phyloP scores from a whole-genome alignment of 2,888 invertebrate species.

The Acanthosoma haemorrhoidale region DNA sequence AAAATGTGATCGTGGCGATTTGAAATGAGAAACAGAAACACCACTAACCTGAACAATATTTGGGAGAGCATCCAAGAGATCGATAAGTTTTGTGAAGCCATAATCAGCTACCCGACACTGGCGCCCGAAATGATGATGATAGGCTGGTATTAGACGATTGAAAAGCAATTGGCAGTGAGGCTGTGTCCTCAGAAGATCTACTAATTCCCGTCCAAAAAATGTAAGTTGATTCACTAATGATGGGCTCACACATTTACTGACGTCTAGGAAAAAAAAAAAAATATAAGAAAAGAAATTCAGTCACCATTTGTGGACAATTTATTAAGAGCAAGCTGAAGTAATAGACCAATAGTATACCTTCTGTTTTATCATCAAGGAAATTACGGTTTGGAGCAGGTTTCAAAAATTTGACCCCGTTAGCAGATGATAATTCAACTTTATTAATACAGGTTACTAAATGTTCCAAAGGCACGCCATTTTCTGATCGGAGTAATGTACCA shows the following conservation, averaged over 20 bases:
- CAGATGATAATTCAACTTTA: conserved; percentile 57
- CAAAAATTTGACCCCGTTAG: conserved; percentile 53
- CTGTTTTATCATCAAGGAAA: conserved; percentile 35
- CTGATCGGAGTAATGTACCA: conserved; percentile 56
- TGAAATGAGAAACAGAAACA: background rate
- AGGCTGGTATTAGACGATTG: conserved; percentile 85
- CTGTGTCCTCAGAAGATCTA: conserved; percentile 75
- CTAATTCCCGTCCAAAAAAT: conserved; percentile 79
- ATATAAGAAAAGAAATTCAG: background rate
- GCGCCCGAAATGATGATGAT: conserved; percentile 92
- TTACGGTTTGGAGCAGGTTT: conserved; percentile 44
- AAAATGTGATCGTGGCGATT: background rate
- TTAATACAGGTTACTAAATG: conserved; percentile 80
- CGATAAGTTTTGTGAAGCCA: conserved; percentile 88
- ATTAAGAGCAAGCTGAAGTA: too few species aligned
- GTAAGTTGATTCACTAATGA: conserved; percentile 65
- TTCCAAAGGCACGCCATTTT: conserved; percentile 78
- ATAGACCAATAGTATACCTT: conserved; percentile 14
- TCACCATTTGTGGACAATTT: background rate
- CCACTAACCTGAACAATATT: conserved; percentile 71
- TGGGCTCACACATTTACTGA: conserved; percentile 52
- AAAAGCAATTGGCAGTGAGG: conserved; percentile 77
- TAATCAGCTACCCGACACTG: conserved; percentile 95
- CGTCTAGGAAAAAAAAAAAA: conserved; percentile 7
- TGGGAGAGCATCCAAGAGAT: conserved; percentile 81